phyloP scores from a whole-genome alignment of 1,140 invertebrate genomes.

The Drosophila prosaltans region DNA sequence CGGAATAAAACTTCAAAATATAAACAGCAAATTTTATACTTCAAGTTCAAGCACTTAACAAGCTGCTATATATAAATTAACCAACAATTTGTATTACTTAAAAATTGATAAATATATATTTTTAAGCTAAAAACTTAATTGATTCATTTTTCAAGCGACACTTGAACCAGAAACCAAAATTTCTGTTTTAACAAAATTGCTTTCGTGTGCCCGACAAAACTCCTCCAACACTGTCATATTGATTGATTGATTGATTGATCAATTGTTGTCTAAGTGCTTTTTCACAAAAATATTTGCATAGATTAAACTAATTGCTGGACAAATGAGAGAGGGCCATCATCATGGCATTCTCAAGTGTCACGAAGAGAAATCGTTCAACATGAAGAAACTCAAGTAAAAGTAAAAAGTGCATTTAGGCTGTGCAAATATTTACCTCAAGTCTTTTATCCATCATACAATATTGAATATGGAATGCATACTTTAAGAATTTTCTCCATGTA shows the following conservation, averaged over 20 bases:
- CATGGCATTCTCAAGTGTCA: constrained; percentile 18
- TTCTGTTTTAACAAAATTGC: constrained; percentile 14
- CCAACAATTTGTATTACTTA: too few species aligned
- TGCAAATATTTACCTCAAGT: constrained; percentile 30
- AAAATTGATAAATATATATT: too few species aligned
- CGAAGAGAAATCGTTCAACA: constrained; percentile 17
- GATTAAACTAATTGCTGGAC: constrained; percentile 56
- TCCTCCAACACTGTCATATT: constrained; percentile 28
- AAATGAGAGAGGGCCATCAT: constrained; percentile 27
- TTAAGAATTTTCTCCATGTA: constrained; percentile 3
- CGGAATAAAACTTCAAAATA: too few species aligned
- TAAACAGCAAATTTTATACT: too few species aligned
- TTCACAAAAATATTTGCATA: constrained; percentile 48
- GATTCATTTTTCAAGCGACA: constrained; percentile 1
- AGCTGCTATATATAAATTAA: too few species aligned
- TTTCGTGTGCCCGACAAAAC: neutral
- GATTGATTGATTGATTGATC: constrained; percentile 46
- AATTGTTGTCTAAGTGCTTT: constrained; percentile 32
- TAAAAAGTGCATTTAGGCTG: constrained; percentile 16
- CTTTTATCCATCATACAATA: constrained; percentile 7
- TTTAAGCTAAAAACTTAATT: neutral
- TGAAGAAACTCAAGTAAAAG: constrained; percentile 13
- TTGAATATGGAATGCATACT: constrained; percentile 8
- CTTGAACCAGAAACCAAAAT: constrained; percentile 36
- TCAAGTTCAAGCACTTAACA: too few species aligned